phyloP scores from a whole-genome alignment of 2,888 invertebrate species.

The Thecocarcelia acutangulata region DNA sequence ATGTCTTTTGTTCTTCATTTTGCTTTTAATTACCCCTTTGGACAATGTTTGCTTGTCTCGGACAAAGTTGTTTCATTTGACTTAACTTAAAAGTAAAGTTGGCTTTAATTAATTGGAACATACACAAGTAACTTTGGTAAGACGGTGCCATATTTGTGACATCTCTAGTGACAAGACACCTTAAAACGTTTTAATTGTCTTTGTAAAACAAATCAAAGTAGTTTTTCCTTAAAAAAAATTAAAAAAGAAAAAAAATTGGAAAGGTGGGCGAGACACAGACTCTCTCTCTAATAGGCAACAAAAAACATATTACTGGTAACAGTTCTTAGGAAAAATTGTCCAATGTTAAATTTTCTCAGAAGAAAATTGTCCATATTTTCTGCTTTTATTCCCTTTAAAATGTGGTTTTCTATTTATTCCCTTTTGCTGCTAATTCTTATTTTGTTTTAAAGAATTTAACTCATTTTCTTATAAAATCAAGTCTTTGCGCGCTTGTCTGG shows the following conservation, averaged over 20 bases:
- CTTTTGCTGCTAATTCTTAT: too few species aligned
- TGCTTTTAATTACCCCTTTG: slow-evolving; percentile 42
- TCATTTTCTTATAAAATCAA: slow-evolving; percentile 2
- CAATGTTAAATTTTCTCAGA: too few species aligned
- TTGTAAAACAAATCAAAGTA: background rate
- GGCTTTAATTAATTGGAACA: slow-evolving; percentile 57
- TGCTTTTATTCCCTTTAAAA: too few species aligned
- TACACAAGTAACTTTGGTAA: slow-evolving; percentile 43
- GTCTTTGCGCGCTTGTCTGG: slow-evolving; percentile 15
- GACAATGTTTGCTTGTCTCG: background rate
- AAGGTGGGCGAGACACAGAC: slow-evolving; percentile 15
- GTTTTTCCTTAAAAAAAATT: background rate
- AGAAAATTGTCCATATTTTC: too few species aligned
- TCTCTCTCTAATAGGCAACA: background rate
- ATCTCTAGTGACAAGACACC: slow-evolving; percentile 47
- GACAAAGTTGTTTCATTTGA: slow-evolving; percentile 4
- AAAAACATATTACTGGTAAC: too few species aligned
- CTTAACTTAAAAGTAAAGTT: slow-evolving; percentile 39
- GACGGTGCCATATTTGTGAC: slow-evolving; percentile 60
- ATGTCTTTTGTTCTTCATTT: slow-evolving; percentile 7
- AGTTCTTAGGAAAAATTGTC: too few species aligned
- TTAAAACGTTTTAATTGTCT: slow-evolving; percentile 47
- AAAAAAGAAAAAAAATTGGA: slow-evolving; percentile 15
- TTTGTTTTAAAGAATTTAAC: background rate
- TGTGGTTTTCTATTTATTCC: too few species aligned